Evolutionary conservation across 2,113 vertebrate species (phyloP).

Genomic region (Phaethon lepturus): DNA sequence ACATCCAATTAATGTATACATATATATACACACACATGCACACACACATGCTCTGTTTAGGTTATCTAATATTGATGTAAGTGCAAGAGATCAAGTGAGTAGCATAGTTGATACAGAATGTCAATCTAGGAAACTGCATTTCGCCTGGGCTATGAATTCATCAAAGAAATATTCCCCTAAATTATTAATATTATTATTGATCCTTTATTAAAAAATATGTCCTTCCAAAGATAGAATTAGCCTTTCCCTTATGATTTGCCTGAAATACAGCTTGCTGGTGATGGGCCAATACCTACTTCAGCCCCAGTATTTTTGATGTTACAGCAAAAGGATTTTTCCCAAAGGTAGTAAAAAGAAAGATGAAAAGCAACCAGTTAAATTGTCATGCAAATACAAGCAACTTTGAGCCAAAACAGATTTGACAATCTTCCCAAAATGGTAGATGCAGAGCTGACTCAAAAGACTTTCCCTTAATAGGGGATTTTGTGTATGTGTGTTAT

Average conservation of each 20-base stretch:
- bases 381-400: background rate
- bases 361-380: background rate
- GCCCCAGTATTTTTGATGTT: background rate
- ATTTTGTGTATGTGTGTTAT: background rate
- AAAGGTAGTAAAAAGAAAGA: background rate
- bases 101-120: background rate
- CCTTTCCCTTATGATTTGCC: background rate
- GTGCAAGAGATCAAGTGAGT: background rate
- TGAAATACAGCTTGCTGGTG: background rate
- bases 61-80: background rate
- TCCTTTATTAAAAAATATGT: background rate
- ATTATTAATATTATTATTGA: background rate
- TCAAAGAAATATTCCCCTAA: background rate
- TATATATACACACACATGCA: fast-evolving
- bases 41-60: background rate
- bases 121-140: background rate
- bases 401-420: background rate
- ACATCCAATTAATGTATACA: background rate
- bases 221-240: fast-evolving
- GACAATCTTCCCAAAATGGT: background rate
- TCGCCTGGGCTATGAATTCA: background rate
- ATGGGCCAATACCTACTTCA: background rate
- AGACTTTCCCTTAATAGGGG: background rate
- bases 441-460: background rate
- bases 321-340: background rate